A percentile compares a stretch with the other conserved stretches of the same genome.
Conservation (phyloP, 53 echinoderm and acorn worm species). For the Arbacia lixula region DNA sequence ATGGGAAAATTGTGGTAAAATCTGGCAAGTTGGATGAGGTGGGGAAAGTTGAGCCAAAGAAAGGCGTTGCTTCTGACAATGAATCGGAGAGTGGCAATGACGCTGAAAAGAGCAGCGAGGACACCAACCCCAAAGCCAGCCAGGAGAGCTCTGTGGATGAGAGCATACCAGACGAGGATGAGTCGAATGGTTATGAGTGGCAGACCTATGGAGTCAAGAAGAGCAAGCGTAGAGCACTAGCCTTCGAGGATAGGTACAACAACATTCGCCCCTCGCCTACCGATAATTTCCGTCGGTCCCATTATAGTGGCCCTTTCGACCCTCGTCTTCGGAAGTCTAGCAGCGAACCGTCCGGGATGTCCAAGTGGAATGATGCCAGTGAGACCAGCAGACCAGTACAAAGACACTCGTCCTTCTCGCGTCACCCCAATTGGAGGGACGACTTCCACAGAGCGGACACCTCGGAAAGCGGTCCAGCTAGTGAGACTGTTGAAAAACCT, state of each 20-base stretch:
- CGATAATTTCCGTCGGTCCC: constrained; percentile 23
- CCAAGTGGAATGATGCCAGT: constrained; percentile 26
- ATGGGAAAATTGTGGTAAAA: too few species aligned
- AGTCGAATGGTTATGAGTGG: constrained; percentile 41
- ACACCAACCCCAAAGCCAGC: constrained; percentile 20
- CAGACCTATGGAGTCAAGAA: constrained; percentile 23
- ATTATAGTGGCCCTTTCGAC: constrained; percentile 45
- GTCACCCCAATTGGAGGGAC: constrained; percentile 7
- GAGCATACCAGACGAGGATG: constrained; percentile 30
- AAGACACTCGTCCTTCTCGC: constrained; percentile 40
- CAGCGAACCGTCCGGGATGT: constrained; percentile 52
- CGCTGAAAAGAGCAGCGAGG: constrained; percentile 39
- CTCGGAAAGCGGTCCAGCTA: constrained; percentile 6
- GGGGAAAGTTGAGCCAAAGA: constrained; percentile 33
- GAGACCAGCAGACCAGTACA: constrained; percentile 14
- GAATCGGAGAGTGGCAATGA: constrained; percentile 33
- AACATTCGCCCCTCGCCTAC: constrained; percentile 13
- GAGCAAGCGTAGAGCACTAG: constrained; percentile 18
- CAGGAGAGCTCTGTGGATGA: constrained; percentile 43
- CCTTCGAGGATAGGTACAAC: constrained; percentile 23
- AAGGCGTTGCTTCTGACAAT: constrained; percentile 26
- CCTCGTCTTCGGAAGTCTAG: constrained; percentile 35
- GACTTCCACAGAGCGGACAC: constrained; percentile 18
- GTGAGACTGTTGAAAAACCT: constrained; percentile 31
- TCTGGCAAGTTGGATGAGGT: too few species aligned